These are phyloP conservation scores for Aurelia coerulea DNA, from an alignment of 30 jellyfish, hydroid and myxozoan species.

Conservation along the genomic window DNA sequence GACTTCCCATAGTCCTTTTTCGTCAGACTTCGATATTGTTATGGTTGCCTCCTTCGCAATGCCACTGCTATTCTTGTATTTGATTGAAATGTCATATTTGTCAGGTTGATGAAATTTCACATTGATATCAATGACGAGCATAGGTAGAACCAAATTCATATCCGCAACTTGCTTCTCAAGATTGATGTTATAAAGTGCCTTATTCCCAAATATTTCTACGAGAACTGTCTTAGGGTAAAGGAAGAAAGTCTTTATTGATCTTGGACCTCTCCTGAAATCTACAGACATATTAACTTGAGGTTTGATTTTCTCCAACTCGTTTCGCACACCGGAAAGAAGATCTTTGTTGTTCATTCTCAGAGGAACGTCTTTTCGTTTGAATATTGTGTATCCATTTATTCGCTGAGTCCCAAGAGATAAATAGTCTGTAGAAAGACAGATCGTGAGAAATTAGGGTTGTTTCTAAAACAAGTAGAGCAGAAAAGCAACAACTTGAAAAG, in stretches of 20 bases:
- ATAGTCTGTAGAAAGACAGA: too few species aligned
- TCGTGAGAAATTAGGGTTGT: too few species aligned
- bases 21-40: constrained; percentile 8
- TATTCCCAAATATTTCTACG: constrained; percentile 4
- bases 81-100: constrained; percentile 1
- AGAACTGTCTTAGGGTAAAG: background rate
- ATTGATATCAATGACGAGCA: background rate
- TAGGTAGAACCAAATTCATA: background rate
- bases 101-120: constrained; percentile 1
- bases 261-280: background rate
- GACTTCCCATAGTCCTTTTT: constrained; percentile 25
- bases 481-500: too few species aligned
- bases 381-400: too few species aligned
- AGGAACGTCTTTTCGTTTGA: too few species aligned
- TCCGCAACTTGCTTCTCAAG: constrained; percentile 4
- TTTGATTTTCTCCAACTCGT: background rate
- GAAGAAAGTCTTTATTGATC: background rate
- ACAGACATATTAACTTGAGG: background rate
- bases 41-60: background rate
- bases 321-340: background rate
- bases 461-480: too few species aligned
- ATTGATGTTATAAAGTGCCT: constrained; percentile 3
- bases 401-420: too few species aligned
- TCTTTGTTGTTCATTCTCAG: background rate
- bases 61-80: constrained; percentile 11